Conservation (phyloP, 2,888 invertebrate species). For the Laspeyria flexula region DNA sequence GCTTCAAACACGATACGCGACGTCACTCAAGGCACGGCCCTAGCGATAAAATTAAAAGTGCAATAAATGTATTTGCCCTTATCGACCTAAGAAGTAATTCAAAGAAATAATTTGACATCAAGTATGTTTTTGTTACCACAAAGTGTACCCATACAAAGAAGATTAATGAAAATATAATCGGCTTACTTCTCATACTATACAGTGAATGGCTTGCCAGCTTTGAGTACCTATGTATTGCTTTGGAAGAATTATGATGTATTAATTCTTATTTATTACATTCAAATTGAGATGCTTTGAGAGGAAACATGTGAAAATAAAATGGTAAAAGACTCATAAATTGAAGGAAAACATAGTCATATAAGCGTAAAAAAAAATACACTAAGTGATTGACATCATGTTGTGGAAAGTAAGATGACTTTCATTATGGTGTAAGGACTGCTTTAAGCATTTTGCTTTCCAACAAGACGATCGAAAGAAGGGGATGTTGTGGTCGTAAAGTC, state of each 20-base stretch:
- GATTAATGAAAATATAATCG: constrained; percentile 44
- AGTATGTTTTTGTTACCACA: constrained; percentile 11
- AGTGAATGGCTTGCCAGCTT: constrained; percentile 29
- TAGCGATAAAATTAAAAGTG: constrained; percentile 52
- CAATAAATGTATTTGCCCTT: constrained; percentile 19
- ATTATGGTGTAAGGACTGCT: constrained; percentile 58
- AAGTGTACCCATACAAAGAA: constrained; percentile 26
- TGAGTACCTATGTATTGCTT: constrained; percentile 14
- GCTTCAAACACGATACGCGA: constrained; percentile 20
- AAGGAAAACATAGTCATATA: background rate
- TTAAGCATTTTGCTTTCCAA: constrained; percentile 66
- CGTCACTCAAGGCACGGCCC: constrained; percentile 12
- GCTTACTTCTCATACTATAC: constrained; percentile 39
- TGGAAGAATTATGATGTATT: constrained; percentile 25
- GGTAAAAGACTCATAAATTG: background rate
- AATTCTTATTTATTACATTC: constrained; percentile 36
- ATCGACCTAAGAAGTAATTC: constrained; percentile 23
- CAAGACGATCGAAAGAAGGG: constrained; percentile 66
- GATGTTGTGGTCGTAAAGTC: constrained; percentile 74
- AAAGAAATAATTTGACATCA: constrained; percentile 19
- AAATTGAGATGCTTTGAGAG: constrained; percentile 28
- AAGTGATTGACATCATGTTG: constrained; percentile 18
- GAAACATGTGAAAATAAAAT: background rate
- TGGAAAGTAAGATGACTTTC: constrained; percentile 40
- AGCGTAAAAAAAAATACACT: background rate